Conservation (phyloP, 2,113 vertebrate genomes). For the Plestiodon gilberti region DNA sequence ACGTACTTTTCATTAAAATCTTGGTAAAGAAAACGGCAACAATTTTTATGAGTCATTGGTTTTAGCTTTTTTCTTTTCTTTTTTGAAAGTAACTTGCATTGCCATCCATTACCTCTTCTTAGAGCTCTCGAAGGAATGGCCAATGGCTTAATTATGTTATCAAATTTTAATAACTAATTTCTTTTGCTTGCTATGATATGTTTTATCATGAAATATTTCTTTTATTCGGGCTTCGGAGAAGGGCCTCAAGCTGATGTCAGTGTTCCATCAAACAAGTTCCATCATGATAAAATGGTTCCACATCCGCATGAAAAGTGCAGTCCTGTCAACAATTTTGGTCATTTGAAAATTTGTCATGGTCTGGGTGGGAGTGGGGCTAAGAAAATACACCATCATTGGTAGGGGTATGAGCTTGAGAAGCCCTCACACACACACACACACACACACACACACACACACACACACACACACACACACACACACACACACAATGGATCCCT, state of each 20-base stretch:
- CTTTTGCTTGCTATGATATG: constrained; percentile 41
- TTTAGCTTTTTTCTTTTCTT: not conserved
- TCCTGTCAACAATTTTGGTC: not conserved
- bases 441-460: too few relatives aligned
- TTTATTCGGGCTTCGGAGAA: constrained; percentile 43
- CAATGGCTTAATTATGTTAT: constrained; percentile 48
- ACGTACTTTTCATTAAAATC: not conserved
- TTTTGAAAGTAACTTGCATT: constrained; percentile 6
- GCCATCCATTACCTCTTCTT: constrained; percentile 25
- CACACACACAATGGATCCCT: too few relatives aligned
- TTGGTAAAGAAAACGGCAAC: not conserved
- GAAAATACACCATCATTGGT: not conserved
- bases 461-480: too few relatives aligned
- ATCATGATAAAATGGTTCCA: constrained; percentile 19
- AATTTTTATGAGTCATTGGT: not conserved
- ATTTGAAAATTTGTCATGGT: not conserved
- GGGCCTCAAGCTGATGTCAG: constrained; percentile 3
- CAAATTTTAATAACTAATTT: constrained; percentile 64
- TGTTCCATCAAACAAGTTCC: constrained; percentile 1
- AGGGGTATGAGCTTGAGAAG: too few relatives aligned
- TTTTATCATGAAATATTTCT: constrained; percentile 42
- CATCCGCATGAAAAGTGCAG: not conserved
- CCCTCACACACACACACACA: too few relatives aligned
- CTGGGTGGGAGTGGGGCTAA: not conserved
- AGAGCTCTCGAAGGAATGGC: constrained; percentile 7